Conservation (phyloP, 2,113 vertebrate genomes). For the Connochaetes taurinus region DNA sequence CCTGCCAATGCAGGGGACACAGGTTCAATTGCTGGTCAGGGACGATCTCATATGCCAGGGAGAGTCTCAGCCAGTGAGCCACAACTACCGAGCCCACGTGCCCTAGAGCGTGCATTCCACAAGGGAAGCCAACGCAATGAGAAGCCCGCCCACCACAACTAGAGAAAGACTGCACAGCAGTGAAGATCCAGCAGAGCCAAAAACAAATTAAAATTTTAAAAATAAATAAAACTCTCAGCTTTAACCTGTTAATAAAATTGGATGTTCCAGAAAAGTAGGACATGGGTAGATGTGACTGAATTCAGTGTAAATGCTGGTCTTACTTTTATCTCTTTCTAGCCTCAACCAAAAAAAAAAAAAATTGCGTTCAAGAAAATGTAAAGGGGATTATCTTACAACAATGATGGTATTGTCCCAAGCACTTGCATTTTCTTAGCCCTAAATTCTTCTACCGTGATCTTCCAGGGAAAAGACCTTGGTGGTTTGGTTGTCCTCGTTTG, state of each 20-base stretch:
- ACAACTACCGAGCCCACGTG: neutral
- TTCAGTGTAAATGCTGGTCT: neutral
- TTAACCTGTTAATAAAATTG: conserved; percentile 2
- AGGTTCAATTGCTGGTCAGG: neutral
- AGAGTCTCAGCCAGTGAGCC: neutral
- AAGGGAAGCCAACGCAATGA: neutral
- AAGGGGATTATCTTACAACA: neutral
- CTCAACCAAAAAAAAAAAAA: neutral
- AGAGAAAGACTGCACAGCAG: neutral
- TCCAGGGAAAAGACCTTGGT: neutral
- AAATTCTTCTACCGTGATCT: neutral
- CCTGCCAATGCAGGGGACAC: neutral
- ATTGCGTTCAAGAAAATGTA: neutral
- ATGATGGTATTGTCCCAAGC: neutral
- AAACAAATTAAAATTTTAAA: neutral
- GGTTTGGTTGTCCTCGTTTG: conserved; percentile 23
- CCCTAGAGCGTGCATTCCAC: neutral
- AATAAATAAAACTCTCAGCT: neutral
- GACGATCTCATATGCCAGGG: neutral
- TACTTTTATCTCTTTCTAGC: neutral
- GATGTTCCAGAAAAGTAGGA: neutral
- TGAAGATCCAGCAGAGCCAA: neutral
- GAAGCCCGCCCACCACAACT: neutral
- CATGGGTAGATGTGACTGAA: neutral
- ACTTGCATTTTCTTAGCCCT: neutral